Evolutionary conservation across 2,888 invertebrate species (phyloP).

Genomic region (Amiota minor): DNA sequence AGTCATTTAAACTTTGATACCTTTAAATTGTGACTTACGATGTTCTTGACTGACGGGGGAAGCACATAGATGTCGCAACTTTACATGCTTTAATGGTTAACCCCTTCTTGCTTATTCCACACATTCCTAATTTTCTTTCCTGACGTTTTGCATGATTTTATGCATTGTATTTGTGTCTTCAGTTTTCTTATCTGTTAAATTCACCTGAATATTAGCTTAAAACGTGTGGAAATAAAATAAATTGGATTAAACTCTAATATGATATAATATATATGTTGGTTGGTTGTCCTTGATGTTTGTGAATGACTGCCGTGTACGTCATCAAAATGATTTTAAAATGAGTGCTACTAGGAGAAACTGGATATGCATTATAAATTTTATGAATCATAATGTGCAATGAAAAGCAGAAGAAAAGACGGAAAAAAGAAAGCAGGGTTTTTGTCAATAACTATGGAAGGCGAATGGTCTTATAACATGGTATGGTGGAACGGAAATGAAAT

Average conservation of each 20-base stretch:
- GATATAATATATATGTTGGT: not conserved
- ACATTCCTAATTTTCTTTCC: too few species aligned
- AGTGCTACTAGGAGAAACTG: not conserved
- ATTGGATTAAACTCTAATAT: not conserved
- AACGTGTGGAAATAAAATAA: not conserved
- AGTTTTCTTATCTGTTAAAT: not conserved
- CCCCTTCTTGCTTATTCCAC: not conserved
- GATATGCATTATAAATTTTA: conserved; percentile 21
- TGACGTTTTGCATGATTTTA: too few species aligned
- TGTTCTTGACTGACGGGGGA: too few species aligned
- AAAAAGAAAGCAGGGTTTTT: too few species aligned
- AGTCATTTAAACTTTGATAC: too few species aligned
- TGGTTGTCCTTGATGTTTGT: conserved; percentile 9
- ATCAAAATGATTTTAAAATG: too few species aligned
- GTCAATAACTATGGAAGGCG: too few species aligned
- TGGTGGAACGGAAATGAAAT: too few species aligned
- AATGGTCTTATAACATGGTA: too few species aligned
- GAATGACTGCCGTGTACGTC: too few species aligned
- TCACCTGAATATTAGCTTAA: not conserved
- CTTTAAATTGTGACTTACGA: too few species aligned
- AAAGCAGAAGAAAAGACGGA: not conserved
- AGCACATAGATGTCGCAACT: too few species aligned
- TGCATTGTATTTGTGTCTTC: conserved; percentile 2
- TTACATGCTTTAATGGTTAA: not conserved
- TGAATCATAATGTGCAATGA: not conserved